These are phyloP conservation scores for Lasioglossum villosulum DNA, from an alignment of 2,888 invertebrate genomes.

Conservation along the genomic window DNA sequence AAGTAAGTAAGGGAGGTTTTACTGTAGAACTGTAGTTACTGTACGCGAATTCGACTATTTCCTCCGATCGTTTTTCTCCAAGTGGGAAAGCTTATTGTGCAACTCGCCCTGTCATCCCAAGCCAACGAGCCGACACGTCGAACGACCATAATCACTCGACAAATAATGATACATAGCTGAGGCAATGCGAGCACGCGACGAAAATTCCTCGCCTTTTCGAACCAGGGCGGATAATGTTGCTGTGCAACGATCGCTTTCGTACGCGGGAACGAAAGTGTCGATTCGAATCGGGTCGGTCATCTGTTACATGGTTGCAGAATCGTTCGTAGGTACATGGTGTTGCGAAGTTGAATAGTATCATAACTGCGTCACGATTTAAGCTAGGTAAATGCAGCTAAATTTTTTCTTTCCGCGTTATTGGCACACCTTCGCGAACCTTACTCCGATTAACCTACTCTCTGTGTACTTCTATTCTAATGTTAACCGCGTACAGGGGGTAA, in stretches of 20 bases:
- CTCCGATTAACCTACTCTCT: neutral
- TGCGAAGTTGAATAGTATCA: neutral
- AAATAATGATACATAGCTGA: slow-evolving; percentile 19
- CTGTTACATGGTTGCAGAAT: neutral
- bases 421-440: neutral
- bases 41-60: neutral
- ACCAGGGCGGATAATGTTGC: neutral
- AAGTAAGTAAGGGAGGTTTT: too few relatives aligned
- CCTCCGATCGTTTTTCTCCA: neutral
- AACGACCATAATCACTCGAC: slow-evolving; percentile 36
- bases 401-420: too few relatives aligned
- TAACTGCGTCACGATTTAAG: neutral
- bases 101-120: slow-evolving; percentile 15
- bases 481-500: too few relatives aligned
- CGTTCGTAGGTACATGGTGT: neutral
- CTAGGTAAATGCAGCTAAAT: neutral
- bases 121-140: slow-evolving; percentile 22
- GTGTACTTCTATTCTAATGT: too few relatives aligned
- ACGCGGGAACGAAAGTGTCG: slow-evolving; percentile 8
- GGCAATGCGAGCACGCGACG: slow-evolving; percentile 13
- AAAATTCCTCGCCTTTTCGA: slow-evolving; percentile 27
- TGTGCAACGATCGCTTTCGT: neutral
- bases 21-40: too few relatives aligned
- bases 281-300: neutral
- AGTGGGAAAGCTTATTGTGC: slow-evolving; percentile 20